Conservation (phyloP, 2,888 invertebrate species). For the Papilio demoleus region DNA sequence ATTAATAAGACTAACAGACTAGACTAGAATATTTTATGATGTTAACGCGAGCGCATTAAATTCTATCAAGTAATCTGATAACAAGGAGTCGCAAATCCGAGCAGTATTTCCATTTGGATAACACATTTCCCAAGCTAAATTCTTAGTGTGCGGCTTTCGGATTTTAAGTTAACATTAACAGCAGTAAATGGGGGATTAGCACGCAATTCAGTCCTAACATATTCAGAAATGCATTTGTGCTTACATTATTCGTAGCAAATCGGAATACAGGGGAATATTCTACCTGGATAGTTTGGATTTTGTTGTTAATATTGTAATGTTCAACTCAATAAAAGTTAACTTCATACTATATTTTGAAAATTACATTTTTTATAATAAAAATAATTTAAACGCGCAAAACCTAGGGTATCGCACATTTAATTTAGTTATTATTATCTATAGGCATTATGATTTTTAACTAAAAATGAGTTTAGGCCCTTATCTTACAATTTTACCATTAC, state of each 20-base stretch:
- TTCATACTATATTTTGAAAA: too few species aligned
- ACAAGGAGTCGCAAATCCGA: neutral
- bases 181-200: constrained; percentile 15
- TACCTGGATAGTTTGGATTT: neutral
- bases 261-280: neutral
- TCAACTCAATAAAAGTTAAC: too few species aligned
- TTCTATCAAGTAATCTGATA: neutral
- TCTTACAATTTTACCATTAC: too few species aligned
- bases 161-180: constrained; percentile 15
- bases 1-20: neutral
- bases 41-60: neutral
- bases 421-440: too few species aligned
- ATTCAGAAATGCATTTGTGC: constrained; percentile 1
- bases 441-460: too few species aligned
- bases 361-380: too few species aligned
- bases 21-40: too few species aligned
- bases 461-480: too few species aligned
- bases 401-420: too few species aligned
- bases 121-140: constrained; percentile 5
- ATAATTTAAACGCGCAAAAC: too few species aligned
- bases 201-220: constrained; percentile 15
- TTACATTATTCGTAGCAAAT: neutral
- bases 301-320: too few species aligned
- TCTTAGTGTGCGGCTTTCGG: constrained; percentile 18
- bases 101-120: constrained; percentile 3